Base-by-base conservation (phyloP, 2,113 vertebrate genomes). In the Lagopus muta region DNA sequence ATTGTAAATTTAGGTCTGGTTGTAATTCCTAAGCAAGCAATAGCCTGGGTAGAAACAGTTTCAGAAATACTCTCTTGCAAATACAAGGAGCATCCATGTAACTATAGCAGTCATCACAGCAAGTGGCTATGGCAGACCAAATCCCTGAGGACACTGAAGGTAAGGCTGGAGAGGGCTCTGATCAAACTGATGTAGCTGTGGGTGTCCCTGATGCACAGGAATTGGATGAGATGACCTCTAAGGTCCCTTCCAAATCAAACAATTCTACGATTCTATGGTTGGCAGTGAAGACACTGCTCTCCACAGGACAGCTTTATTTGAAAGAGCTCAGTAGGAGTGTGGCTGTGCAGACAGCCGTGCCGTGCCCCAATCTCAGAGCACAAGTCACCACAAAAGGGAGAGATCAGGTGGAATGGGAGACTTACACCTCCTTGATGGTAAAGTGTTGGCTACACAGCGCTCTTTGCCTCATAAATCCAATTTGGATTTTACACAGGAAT, bases 321-420 rank as follows among this genome's bases (percentile, higher is more conserved):
- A 70, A 75, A 55, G 20, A 15, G 42, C 32, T 72, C 22, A 47
- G 43, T 7, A 52, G 21, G 1, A 76, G 1, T 4, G 6, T 9
- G 19, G 36, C 14, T 7, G 0, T 61, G 60, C 45, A 45, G 21
- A 18, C 70, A 42, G 13, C 27, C 1, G 0, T 11, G 2, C 4
- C 12, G 19, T 32, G 38, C 55, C 30, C n/a, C 62, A 16, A 47
- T 48, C n/a, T 24, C 11, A 43, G 45, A 60, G 55, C 42, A 43
- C 11, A 74, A 58, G 2, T 42, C 40, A 42, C n/a, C 34, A 79
- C 24, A 36, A 30, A 52, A 67, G n/a, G 79, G 11, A 62, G 6
- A 14, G 12, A 42, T 82, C 36, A 64, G 6, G 6, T 58, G 76
- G 85, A 82, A 69, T 24, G 21, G 50, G 45, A 92, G 80, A 83